These are phyloP conservation scores for Alfaro cultratus DNA, from an alignment of 2,797 vertebrate species.

Conservation along the genomic window DNA sequence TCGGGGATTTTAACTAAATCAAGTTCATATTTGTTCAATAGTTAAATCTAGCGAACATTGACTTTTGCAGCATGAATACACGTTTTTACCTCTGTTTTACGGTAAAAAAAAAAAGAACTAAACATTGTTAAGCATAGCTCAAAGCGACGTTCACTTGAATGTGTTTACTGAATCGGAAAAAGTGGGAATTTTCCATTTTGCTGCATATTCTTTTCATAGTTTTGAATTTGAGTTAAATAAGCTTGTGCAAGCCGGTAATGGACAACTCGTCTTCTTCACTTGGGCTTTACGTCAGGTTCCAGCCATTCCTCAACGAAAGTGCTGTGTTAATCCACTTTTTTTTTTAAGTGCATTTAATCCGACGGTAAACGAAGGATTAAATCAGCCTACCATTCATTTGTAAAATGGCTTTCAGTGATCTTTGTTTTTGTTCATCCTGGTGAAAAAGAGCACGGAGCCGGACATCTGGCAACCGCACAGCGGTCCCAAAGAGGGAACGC, in stretches of 20 bases:
- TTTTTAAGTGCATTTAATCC: constrained; percentile 36
- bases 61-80: background rate
- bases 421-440: constrained; percentile 44
- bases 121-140: no score
- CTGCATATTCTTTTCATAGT: background rate
- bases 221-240: background rate
- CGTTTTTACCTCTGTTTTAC: background rate
- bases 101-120: no score
- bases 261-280: constrained; percentile 14
- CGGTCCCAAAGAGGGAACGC: constrained; percentile 27
- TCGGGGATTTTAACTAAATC: background rate
- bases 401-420: constrained; percentile 35
- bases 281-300: constrained; percentile 18
- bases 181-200: background rate
- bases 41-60: background rate
- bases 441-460: constrained; percentile 37
- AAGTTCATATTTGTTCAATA: background rate
- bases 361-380: constrained; percentile 55
- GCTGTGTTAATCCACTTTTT: constrained; percentile 40
- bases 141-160: background rate
- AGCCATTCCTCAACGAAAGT: constrained; percentile 26
- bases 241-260: background rate
- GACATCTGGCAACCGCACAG: constrained; percentile 42
- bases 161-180: background rate
- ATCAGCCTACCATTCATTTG: constrained; percentile 42